Base-by-base conservation (phyloP, 2,797 vertebrate genomes). In the Dromococcyx pavoninus region DNA sequence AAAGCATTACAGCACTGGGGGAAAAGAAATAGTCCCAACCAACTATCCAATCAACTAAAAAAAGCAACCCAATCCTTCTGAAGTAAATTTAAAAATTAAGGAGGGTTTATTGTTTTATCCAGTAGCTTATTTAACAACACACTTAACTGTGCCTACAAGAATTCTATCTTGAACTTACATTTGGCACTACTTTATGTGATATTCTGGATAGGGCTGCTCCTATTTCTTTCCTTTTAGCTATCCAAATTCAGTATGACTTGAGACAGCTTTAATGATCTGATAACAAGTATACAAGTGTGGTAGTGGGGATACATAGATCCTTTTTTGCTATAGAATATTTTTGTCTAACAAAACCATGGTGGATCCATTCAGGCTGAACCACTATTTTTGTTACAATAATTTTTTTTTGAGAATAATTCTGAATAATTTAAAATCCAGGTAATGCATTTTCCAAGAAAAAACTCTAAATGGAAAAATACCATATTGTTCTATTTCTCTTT, bases 221-320 rank as follows among this genome's bases (percentile, higher is more conserved):
- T 65, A 25, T 46, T 61, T 62, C 24, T 61, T 76, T 73, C 12
- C 19, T 39, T 65, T 54, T 90, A 39, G 44, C 2, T 8, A 61
- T 17, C 10, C 16, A 80, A 69, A 76, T 37, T 83, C 11, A 48
- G 0, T 70, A 54, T n/a, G 12, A 80, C 17, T 43, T 71, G 44
- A 77, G 39, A 33, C 1, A 39, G 28, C n/a, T 50, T 76, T 73
- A 66, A 58, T 50, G 58, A 33, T 50, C 27, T 58, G 16, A 22
- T 30, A 62, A 32, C 2, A 69, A 72, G 16, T 28, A 23, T 10
- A 23, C 3, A 39, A 32, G 11, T 37, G 23, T 17, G 7, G 22
- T 70, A 58, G 2, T 23, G 10, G 3, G 4, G 6, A 37, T 33
- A 35, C 1, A 10, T 35, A 73, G 0, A 18, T 72, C 1, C 0